Evolutionary conservation across 1,140 invertebrate species (phyloP).

Genomic region (Panagrolaimus sp.): DNA sequence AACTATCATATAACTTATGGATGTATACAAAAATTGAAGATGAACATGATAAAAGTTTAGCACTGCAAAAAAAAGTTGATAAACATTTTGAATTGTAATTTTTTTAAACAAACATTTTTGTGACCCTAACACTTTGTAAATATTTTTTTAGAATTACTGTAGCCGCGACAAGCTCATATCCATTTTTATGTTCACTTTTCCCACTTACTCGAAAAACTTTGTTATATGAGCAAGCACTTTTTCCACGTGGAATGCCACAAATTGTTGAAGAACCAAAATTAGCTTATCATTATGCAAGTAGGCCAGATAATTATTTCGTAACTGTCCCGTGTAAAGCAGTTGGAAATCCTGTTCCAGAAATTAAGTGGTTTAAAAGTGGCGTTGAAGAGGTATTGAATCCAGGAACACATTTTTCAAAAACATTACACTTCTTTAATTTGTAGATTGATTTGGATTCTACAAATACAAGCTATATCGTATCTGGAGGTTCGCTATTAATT

Average conservation of each 20-base stretch:
- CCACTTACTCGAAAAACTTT: constrained; percentile 27
- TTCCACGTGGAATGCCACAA: constrained; percentile 32
- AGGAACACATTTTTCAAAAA: background rate
- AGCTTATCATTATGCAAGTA: constrained; percentile 19
- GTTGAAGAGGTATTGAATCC: constrained; percentile 23
- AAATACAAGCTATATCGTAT: constrained; percentile 27
- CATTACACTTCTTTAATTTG: background rate
- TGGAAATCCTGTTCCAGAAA: constrained; percentile 28
- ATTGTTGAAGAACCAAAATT: constrained; percentile 31
- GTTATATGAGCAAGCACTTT: constrained; percentile 38
- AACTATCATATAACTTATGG: constrained; percentile 26
- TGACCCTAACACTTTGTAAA: background rate
- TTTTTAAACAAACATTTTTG: background rate
- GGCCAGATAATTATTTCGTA: constrained; percentile 23
- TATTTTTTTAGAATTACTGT: constrained; percentile 18
- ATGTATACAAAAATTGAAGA: background rate
- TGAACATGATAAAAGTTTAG: constrained; percentile 16
- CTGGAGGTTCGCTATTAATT: constrained; percentile 35
- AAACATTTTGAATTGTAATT: constrained; percentile 16
- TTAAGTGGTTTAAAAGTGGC: constrained; percentile 31
- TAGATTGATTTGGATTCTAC: constrained; percentile 25
- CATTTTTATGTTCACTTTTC: constrained; percentile 35
- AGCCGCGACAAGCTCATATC: constrained; percentile 13
- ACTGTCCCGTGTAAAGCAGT: constrained; percentile 30
- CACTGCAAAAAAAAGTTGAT: background rate